Conservation (phyloP, 2,113 vertebrate genomes). For the Anas platyrhynchos region DNA sequence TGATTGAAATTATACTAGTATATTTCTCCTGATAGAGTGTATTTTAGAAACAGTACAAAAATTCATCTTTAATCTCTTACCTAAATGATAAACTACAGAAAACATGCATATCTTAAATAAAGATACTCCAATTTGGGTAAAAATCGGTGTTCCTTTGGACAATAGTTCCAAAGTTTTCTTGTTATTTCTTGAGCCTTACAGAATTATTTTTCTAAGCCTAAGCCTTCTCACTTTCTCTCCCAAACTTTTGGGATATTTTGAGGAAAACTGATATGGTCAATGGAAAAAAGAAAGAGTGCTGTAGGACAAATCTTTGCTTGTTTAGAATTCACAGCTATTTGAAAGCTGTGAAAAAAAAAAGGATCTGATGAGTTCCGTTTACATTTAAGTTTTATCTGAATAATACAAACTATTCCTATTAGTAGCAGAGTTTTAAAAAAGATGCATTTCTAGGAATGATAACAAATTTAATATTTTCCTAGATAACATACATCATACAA, state of each 20-base stretch:
- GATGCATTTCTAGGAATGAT: background rate
- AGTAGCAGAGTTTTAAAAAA: background rate
- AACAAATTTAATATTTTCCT: constrained; percentile 58
- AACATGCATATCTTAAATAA: background rate
- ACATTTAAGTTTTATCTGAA: constrained; percentile 13
- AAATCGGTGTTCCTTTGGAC: background rate
- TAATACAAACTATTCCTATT: background rate
- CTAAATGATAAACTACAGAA: background rate
- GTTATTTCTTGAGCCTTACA: background rate
- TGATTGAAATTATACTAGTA: background rate
- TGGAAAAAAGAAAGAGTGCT: background rate
- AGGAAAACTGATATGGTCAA: background rate
- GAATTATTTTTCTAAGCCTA: background rate
- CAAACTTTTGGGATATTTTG: background rate
- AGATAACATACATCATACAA: constrained; percentile 95
- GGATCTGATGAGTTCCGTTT: background rate
- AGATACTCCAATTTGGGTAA: background rate
- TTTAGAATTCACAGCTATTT: background rate
- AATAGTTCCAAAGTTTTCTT: background rate
- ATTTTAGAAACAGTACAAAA: background rate
- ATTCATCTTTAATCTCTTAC: background rate
- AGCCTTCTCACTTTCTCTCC: background rate
- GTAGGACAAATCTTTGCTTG: background rate
- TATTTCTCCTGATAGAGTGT: background rate
- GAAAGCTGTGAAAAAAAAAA: background rate